Percentiles rank a stretch among this genome's conserved stretches.
These are phyloP conservation scores for Malacoraja senta DNA, from an alignment of 2,797 vertebrate genomes.

Conservation along the genomic window DNA sequence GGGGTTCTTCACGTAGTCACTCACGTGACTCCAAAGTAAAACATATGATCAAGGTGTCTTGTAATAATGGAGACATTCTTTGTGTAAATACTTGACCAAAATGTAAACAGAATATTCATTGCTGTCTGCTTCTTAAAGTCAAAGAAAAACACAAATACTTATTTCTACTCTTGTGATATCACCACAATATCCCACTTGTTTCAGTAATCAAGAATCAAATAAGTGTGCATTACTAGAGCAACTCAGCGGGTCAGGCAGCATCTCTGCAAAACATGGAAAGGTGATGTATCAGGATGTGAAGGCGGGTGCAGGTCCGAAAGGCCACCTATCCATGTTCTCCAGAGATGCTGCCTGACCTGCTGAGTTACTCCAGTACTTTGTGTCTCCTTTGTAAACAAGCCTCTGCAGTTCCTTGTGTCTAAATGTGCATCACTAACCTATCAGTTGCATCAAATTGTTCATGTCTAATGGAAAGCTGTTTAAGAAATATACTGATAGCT, in stretches of 20 bases:
- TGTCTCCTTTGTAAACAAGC: no score
- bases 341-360: no score
- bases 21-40: no score
- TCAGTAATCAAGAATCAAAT: neutral
- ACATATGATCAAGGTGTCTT: neutral
- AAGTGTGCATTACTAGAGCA: neutral
- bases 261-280: no score
- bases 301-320: no score
- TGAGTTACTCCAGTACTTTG: no score
- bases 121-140: neutral
- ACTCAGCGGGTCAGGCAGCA: no score
- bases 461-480: neutral
- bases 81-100: neutral
- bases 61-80: neutral
- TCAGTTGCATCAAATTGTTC: neutral
- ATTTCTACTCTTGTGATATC: neutral
- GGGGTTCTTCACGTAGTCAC: no score
- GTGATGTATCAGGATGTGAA: no score
- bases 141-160: neutral
- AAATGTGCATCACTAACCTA: neutral
- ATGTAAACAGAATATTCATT: neutral
- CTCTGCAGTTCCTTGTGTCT: no score
- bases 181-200: neutral
- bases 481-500: neutral
- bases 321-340: no score